Percentiles rank a stretch among this genome's conserved stretches.
phyloP scores from a whole-genome alignment of 2,797 vertebrate genomes.

The Mico argentatus region DNA sequence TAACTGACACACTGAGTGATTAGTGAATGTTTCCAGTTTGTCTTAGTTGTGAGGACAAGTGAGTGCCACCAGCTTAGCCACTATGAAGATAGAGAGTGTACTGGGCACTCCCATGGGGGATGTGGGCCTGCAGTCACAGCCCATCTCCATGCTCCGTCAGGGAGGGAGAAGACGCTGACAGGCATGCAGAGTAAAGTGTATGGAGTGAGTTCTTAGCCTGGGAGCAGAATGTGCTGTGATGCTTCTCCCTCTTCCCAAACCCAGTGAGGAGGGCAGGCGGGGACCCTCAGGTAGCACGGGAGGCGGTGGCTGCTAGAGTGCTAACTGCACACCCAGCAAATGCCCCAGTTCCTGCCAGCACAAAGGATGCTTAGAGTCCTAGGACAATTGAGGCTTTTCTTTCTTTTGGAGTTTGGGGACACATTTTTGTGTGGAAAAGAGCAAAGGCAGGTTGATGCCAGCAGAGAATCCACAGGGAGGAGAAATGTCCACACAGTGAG shows the following conservation, averaged over 20 bases:
- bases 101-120: neutral
- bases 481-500: neutral
- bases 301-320: fast-evolving
- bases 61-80: neutral
- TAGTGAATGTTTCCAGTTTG: neutral
- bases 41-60: neutral
- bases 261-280: neutral
- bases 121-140: fast-evolving
- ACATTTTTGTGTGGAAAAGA: neutral
- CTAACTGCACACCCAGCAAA: neutral
- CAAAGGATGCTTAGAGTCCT: neutral
- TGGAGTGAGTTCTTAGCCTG: neutral
- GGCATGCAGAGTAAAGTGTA: neutral
- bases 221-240: neutral
- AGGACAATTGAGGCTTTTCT: neutral
- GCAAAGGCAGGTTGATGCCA: neutral
- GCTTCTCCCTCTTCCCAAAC: neutral
- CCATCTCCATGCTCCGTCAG: neutral
- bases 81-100: neutral
- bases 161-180: neutral
- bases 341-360: fast-evolving
- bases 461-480: neutral
- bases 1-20: neutral
- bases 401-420: neutral
- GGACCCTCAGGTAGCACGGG: neutral